These are phyloP conservation scores for Chrysemys picta DNA, from an alignment of 2,113 vertebrate genomes.

Conservation along the genomic window DNA sequence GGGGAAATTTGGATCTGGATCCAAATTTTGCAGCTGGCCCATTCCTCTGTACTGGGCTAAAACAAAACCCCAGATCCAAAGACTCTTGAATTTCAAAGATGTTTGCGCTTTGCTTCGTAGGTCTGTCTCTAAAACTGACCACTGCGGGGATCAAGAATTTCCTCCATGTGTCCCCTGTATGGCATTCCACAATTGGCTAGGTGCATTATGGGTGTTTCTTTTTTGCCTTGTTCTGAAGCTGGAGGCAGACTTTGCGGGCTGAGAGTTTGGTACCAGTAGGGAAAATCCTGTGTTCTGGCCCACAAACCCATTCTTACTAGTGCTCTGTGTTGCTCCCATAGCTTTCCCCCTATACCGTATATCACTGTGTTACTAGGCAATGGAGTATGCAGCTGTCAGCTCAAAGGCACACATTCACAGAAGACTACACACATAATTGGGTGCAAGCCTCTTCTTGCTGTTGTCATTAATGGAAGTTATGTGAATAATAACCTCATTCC, in stretches of 20 bases:
- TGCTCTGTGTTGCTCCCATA: background rate
- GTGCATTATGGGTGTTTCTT: background rate
- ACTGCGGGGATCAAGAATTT: background rate
- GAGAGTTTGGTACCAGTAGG: background rate
- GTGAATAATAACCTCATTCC: slow-evolving; percentile 16
- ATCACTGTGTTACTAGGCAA: background rate
- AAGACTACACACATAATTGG: background rate
- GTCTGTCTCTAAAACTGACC: background rate
- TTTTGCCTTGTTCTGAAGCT: slow-evolving; percentile 9
- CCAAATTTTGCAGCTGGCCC: background rate
- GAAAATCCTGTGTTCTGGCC: background rate
- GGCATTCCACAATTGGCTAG: background rate
- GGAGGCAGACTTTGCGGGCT: background rate
- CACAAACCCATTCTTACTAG: background rate
- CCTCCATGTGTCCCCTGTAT: background rate
- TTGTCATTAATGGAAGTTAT: background rate
- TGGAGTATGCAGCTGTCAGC: background rate
- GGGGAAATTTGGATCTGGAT: background rate
- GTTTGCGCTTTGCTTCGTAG: background rate
- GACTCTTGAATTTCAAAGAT: background rate
- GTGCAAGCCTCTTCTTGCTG: background rate
- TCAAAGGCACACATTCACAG: background rate
- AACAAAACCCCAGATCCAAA: background rate
- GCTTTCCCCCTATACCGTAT: background rate
- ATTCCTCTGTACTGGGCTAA: background rate